Base-by-base conservation (phyloP, 2,113 vertebrate species). In the Trogon melanurus region DNA sequence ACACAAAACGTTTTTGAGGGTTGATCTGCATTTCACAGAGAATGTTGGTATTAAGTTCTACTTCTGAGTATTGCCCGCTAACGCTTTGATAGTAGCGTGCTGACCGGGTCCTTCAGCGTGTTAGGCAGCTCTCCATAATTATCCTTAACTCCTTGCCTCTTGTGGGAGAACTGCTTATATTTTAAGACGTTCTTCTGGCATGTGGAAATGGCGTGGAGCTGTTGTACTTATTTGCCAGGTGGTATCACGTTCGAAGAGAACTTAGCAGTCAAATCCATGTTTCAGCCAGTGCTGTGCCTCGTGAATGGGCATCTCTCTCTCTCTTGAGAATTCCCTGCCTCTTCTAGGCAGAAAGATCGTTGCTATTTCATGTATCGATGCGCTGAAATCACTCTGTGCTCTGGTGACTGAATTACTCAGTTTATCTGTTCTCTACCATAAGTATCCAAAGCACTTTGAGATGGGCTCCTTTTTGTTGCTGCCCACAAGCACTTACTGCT, bases 1-100 rank as follows among this genome's bases (percentile, higher is more conserved):
- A 41, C 30, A 21, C 51, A 58, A 13, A 54, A 15, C 0, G 0
- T 17, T 65, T 76, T 76, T 57, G 2, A 1, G 2, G 1, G 4
- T 20, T 51, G 23, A 9, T 36, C 36, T 84, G 16, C 17, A 8
- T 74, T 88, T 73, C 14, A 14, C 58, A 66, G 50, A 6, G 23
- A 26, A 19, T 4, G 6, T 56, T 41, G n/a, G 8, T 29, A 30
- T 51, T 44, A 47, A 70, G 6, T 48, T 60, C 20, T 48, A 19
- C 18, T 61, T 26, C 41, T 57, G 54, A 73, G 3, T 70, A 27
- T 81, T 32, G n/a, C 41, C 25, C 50, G 4, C 66, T 85, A 41
- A 41, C 3, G 48, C 38, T 41, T 15, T 44, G 44, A 18, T 69
- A 36, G 14, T 69, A 15, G 8, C 8, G 6, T 48, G 38, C 32